Base-by-base conservation (phyloP, 2,113 vertebrate species). In the Piaya cayana region DNA sequence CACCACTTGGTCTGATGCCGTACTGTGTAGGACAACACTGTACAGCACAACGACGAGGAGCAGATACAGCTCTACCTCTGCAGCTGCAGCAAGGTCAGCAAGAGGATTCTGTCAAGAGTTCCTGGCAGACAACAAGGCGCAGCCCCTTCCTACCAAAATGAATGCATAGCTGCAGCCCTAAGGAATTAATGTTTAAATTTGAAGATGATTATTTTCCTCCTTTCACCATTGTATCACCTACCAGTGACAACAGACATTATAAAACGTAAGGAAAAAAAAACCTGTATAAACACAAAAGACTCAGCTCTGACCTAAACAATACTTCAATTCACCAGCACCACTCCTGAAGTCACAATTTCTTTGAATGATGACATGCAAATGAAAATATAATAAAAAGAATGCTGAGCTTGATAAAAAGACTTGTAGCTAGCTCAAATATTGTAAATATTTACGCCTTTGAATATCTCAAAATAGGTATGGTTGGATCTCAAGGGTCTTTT, bases 11-110 rank as follows among this genome's bases (percentile, higher is more conserved):
- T 22, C 34, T 22, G 63, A 29, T 1, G 5, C 12, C 25, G 18
- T 18, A n/a, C 26, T 58, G 36, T 9, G 14, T 26, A 34, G 4
- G 4, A 58, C 21, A 29, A 21, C 0, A 0, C 34, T 60, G 60
- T 34, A 29, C 6, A 29, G 21, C 0, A 0, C 36, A 7, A 27
- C 2, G 14, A 18, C 42, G 30, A 22, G 55, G 26, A 76, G 55
- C 23, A 77, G 43, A 49, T 11, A 18, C 37, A 87, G 42, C 25
- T 79, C 62, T 63, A 23, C 49, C 71, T 63, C 52, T 43, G 65
- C 43, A 83, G 63, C 11, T 19, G 58, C 52, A 76, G 63, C 50
- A 62, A 76, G 49, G 45, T 72, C 39, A 69, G 62, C 70, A 68
- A 52, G n/a, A 29, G 26, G n/a, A 55, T 64, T 87, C 20, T 72